Evolutionary conservation across 2,888 invertebrate species (phyloP).

Genomic region (Dicroscelio sp.): DNA sequence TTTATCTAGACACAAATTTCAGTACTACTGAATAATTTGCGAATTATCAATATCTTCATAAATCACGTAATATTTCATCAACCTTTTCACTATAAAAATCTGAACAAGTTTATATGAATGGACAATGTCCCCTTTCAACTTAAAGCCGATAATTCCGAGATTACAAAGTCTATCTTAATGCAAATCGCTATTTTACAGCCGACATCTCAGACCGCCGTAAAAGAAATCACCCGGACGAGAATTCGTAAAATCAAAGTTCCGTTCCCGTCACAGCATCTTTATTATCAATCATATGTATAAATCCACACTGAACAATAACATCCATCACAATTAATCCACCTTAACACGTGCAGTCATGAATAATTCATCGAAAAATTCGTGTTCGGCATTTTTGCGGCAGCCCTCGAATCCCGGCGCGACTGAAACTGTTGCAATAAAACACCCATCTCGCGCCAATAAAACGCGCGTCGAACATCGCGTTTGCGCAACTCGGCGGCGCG

Average conservation of each 20-base stretch:
- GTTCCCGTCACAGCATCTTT: conserved; percentile 32
- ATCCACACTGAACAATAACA: conserved; percentile 62
- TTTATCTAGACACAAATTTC: too few species aligned
- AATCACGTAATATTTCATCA: background rate
- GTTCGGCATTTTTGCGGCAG: conserved; percentile 56
- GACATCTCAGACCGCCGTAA: conserved; percentile 39
- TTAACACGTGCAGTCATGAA: conserved; percentile 71
- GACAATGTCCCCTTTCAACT: background rate
- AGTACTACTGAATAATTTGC: too few species aligned
- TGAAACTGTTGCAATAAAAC: conserved; percentile 59
- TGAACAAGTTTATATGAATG: background rate
- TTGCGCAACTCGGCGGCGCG: conserved; percentile 51
- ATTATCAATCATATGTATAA: conserved; percentile 63
- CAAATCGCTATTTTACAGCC: conserved; percentile 56
- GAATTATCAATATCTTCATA: too few species aligned
- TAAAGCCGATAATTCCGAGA: conserved; percentile 19
- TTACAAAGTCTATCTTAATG: conserved; percentile 39
- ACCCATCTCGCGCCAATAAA: conserved; percentile 63
- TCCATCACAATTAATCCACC: conserved; percentile 70
- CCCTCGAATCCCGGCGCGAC: conserved; percentile 38
- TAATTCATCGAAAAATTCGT: conserved; percentile 75
- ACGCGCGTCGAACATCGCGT: conserved; percentile 58
- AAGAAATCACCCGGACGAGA: conserved; percentile 31
- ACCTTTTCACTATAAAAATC: background rate
- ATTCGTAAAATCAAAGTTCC: conserved; percentile 54